Conservation (phyloP, 2,797 vertebrate genomes). For the Corythornis leucogaster region DNA sequence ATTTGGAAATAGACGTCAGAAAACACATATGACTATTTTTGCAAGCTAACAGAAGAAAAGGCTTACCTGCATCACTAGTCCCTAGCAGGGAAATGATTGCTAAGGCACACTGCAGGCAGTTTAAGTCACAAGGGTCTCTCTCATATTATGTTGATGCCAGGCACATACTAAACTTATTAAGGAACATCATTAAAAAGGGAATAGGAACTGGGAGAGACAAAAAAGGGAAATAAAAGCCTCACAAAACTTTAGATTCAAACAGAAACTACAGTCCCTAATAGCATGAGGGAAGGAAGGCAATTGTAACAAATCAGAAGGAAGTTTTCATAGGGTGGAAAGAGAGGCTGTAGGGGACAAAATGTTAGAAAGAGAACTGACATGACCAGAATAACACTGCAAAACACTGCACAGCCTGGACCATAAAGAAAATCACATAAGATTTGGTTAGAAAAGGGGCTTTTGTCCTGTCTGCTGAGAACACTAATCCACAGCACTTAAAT, state of each 20-base stretch:
- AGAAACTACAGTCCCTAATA: not conserved
- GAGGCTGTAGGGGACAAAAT: not conserved
- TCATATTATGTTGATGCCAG: not conserved
- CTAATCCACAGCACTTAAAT: not conserved
- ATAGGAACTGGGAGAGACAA: not conserved
- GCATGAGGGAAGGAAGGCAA: not conserved
- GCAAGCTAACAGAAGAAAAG: not conserved
- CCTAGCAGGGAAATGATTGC: not conserved
- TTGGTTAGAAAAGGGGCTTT: not conserved
- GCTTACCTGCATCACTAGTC: not conserved
- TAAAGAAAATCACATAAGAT: not conserved
- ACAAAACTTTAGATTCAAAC: not conserved
- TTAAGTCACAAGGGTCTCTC: not conserved
- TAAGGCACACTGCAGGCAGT: not conserved
- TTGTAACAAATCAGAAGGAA: not conserved
- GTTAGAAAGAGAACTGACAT: not conserved
- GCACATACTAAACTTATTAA: not conserved
- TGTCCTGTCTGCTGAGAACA: not conserved
- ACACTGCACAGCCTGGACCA: not conserved
- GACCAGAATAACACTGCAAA: not conserved
- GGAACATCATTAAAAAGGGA: not conserved
- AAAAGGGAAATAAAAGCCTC: not conserved
- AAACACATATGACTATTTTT: not conserved
- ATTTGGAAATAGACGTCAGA: not conserved
- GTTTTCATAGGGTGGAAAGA: not conserved